Evolutionary conservation across 1,140 invertebrate species (phyloP).

Genomic region (Drosophila cardini): DNA sequence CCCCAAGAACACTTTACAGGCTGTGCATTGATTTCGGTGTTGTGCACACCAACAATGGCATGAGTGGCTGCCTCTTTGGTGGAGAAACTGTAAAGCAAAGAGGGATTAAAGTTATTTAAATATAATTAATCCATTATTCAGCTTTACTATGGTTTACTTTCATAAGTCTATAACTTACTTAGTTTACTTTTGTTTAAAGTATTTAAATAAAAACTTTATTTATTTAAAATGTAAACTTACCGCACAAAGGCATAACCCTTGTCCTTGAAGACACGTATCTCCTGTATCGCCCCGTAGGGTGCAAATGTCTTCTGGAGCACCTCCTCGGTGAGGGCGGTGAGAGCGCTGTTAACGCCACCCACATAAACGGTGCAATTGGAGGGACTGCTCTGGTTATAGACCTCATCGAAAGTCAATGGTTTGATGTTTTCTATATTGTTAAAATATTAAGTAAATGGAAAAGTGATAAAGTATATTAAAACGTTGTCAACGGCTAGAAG

Average conservation of each 20-base stretch:
- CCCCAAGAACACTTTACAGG: conserved; percentile 99
- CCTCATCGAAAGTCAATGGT: conserved; percentile 98
- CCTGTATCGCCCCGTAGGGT: conserved; percentile 97
- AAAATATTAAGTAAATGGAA: not conserved
- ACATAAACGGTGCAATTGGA: conserved; percentile 99
- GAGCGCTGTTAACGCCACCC: conserved; percentile 97
- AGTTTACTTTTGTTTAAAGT: too few species aligned
- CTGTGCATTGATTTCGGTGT: conserved; percentile 98
- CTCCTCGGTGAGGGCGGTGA: conserved; percentile 96
- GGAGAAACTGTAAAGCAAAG: conserved; percentile 90
- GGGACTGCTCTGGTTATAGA: conserved; percentile 99
- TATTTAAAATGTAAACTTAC: conserved; percentile 85
- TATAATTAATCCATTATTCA: not conserved
- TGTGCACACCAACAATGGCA: conserved; percentile 98
- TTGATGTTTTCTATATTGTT: conserved; percentile 91
- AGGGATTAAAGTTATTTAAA: not conserved
- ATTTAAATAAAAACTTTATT: too few species aligned
- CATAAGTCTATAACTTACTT: too few species aligned
- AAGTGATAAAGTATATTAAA: conserved; percentile 11
- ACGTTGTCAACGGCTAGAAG: conserved; percentile 25
- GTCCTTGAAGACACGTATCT: conserved; percentile 99
- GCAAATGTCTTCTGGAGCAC: conserved; percentile 98
- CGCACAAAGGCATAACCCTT: conserved; percentile 99
- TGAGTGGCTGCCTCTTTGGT: conserved; percentile 98
- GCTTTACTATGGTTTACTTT: too few species aligned